Evolutionary conservation across 2,797 vertebrate genomes (phyloP), one percentile per base, ranked within the genome.

Genomic region (Periophthalmus magnuspinnatus): DNA sequence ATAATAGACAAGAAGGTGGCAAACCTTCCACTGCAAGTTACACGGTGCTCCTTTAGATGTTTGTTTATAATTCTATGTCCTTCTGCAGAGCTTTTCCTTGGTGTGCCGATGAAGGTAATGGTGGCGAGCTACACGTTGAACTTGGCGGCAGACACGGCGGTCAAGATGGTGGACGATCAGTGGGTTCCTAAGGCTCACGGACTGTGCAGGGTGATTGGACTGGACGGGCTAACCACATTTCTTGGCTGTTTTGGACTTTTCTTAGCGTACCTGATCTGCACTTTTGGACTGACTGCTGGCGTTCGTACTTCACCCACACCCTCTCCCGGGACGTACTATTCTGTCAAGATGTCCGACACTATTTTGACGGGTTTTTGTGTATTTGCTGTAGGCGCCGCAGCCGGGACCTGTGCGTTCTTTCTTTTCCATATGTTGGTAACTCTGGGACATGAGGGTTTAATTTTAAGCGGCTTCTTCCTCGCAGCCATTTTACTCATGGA

Each of bases 111-210:
- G 65, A 66, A 66, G 13, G 2, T 66, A 9, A 66, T 38, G 10
- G n/a, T 33, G 2, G 65, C 50, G 1, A 34, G 32, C n/a, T 66
- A 54, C 33, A 66, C 65, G 5, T 36, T 66, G 22, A 66, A 38
- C 50, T 3, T 66, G 32, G 65, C 65, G 1, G 65, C 65, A 2
- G n/a, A 66, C 2, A 21, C 32, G 4, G 65, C 50, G 21, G n/a
- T 54, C 9, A 66, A 10, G 48, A 3, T 24, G 19, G 21, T 54
- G 50, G 32, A 54, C 19, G 9, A 17, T 50, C 17, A 14, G 5
- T 66, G 65, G 65, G 5, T 36, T 66, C 65, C 6, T 9, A 54
- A 24, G 7, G 65, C 50, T 36, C 50, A 66, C 33, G 21, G 32
- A 7, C 9, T 66, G n/a, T 2, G 48, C 32, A 36, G 11, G 7